Evolutionary conservation across 2,797 vertebrate genomes (phyloP).

Genomic region (Hephaestus fuliginosus): DNA sequence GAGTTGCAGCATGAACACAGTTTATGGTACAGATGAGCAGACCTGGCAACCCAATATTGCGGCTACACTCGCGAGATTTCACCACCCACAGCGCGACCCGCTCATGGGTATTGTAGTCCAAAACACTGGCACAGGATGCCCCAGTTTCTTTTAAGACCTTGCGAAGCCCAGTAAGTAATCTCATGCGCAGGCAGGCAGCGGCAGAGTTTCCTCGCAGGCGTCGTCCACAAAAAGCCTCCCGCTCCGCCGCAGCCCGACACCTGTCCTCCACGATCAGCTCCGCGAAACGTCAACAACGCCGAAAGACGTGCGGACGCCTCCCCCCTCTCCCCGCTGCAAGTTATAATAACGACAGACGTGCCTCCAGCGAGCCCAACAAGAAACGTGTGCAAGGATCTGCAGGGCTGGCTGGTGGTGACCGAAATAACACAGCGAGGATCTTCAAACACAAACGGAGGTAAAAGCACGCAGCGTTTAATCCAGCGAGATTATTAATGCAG

Average conservation of each 20-base stretch:
- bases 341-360: slow-evolving; percentile 22
- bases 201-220: slow-evolving; percentile 4
- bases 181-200: slow-evolving; percentile 33
- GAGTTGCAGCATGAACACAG: neutral
- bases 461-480: neutral
- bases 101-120: slow-evolving; percentile 77
- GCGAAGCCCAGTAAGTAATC: slow-evolving; percentile 59
- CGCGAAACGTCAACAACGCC: slow-evolving; percentile 40
- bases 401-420: slow-evolving; percentile 25
- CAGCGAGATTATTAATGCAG: neutral
- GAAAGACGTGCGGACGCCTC: slow-evolving; percentile 37
- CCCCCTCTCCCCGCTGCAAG: slow-evolving; percentile 10
- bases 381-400: slow-evolving; percentile 44
- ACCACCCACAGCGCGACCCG: neutral
- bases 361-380: slow-evolving; percentile 34
- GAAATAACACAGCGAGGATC: slow-evolving; percentile 22
- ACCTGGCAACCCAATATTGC: slow-evolving; percentile 76
- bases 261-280: slow-evolving; percentile 22
- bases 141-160: slow-evolving; percentile 56
- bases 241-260: slow-evolving; percentile 10
- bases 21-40: neutral
- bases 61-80: slow-evolving; percentile 71
- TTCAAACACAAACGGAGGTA: slow-evolving; percentile 47
- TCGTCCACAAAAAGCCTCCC: slow-evolving; percentile 43
- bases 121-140: slow-evolving; percentile 54